Conservation (phyloP, 2,888 invertebrate genomes). For the Opisthograptis luteolata region DNA sequence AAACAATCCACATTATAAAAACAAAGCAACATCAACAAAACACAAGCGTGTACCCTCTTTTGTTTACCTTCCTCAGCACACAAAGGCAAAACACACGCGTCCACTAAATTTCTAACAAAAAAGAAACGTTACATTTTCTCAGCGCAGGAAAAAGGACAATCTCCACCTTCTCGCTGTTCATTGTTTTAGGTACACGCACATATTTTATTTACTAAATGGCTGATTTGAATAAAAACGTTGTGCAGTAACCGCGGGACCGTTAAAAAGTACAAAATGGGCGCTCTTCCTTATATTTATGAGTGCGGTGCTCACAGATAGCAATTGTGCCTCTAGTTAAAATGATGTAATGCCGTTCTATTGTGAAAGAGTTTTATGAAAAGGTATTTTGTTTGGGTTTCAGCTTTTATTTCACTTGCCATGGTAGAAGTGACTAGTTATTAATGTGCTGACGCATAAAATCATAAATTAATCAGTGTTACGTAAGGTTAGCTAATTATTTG, state of each 20-base stretch:
- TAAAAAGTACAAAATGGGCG: slow-evolving; percentile 73
- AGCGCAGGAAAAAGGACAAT: slow-evolving; percentile 60
- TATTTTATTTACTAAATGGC: slow-evolving; percentile 83
- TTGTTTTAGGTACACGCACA: slow-evolving; percentile 74
- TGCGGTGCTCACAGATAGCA: slow-evolving; percentile 15
- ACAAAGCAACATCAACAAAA: slow-evolving; percentile 2
- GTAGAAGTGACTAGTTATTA: too few relatives aligned
- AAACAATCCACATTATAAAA: not conserved
- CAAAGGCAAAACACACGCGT: slow-evolving; percentile 8
- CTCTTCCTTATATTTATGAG: slow-evolving; percentile 62
- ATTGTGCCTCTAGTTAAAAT: slow-evolving; percentile 4
- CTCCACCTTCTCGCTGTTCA: slow-evolving; percentile 74
- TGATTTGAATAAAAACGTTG: slow-evolving; percentile 83
- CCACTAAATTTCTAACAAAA: slow-evolving; percentile 16
- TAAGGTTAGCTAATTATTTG: too few relatives aligned
- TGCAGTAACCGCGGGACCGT: slow-evolving; percentile 61
- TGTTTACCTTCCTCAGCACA: not conserved
- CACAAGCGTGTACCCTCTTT: slow-evolving; percentile 1
- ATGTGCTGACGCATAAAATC: too few relatives aligned
- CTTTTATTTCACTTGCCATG: too few relatives aligned
- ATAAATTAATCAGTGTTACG: too few relatives aligned
- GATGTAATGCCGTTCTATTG: not conserved
- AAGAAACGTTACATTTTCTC: slow-evolving; percentile 52
- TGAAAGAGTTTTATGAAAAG: too few relatives aligned
- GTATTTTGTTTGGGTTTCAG: too few relatives aligned